Evolutionary conservation across 2,888 invertebrate species (phyloP).

Genomic region (Bellardia pandia): DNA sequence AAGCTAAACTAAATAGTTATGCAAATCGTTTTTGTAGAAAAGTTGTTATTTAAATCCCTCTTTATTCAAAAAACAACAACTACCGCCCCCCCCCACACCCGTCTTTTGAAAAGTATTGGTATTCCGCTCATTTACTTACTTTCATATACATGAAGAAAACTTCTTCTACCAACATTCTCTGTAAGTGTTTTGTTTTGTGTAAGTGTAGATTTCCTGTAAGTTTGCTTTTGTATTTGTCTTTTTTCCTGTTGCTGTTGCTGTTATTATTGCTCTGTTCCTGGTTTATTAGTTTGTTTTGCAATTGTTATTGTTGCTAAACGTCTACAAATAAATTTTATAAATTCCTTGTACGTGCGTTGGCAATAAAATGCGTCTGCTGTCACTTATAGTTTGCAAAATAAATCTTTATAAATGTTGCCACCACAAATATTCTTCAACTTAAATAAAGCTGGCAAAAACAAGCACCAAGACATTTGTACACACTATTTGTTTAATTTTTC

Average conservation of each 20-base stretch:
- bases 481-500: constrained; percentile 41
- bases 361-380: constrained; percentile 71
- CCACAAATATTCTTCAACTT: constrained; percentile 33
- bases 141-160: not conserved
- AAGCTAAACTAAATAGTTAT: constrained; percentile 52
- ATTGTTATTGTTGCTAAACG: constrained; percentile 21
- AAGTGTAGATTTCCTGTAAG: constrained; percentile 38
- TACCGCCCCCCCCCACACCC: not conserved
- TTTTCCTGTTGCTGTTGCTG: not conserved
- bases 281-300: constrained; percentile 55
- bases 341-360: constrained; percentile 72
- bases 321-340: constrained; percentile 57
- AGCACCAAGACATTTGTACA: constrained; percentile 25
- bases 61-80: not conserved
- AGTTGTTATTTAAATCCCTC: constrained; percentile 37
- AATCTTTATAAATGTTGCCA: constrained; percentile 69
- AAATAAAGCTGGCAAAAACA: constrained; percentile 26
- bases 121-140: constrained; percentile 32
- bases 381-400: constrained; percentile 69
- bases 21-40: constrained; percentile 49
- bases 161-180: not conserved
- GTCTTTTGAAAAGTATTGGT: constrained; percentile 6
- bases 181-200: constrained; percentile 34
- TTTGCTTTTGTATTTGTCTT: constrained; percentile 34
- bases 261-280: constrained; percentile 24